Conservation (phyloP, 2,888 invertebrate genomes). For the Hypomecis atomaria region DNA sequence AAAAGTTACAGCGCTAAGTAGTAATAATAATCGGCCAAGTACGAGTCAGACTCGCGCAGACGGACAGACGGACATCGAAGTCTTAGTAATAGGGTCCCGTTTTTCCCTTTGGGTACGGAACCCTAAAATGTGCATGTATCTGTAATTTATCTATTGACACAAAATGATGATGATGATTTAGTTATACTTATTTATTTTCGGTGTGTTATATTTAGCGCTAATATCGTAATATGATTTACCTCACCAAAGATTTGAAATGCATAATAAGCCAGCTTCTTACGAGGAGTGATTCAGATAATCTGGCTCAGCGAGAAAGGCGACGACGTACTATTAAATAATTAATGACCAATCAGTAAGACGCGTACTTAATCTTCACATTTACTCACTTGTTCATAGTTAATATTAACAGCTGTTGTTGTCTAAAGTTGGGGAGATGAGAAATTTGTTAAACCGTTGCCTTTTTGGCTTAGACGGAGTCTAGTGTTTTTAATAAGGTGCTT, state of each 20-base stretch:
- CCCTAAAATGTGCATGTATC: too few species aligned
- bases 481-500: too few species aligned
- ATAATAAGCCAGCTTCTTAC: not conserved
- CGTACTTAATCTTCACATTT: conserved; percentile 6
- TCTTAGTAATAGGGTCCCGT: too few species aligned
- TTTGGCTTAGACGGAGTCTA: not conserved
- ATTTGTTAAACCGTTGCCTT: not conserved
- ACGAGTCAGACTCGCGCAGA: too few species aligned
- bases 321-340: conserved; percentile 7
- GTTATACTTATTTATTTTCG: too few species aligned
- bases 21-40: too few species aligned
- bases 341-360: not conserved
- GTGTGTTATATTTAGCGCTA: too few species aligned
- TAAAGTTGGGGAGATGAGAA: not conserved
- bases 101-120: too few species aligned
- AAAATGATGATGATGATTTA: too few species aligned
- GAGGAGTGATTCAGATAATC: conserved; percentile 2
- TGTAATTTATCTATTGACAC: too few species aligned
- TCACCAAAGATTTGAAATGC: not conserved
- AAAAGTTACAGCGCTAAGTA: too few species aligned
- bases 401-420: not conserved
- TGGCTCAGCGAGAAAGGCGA: not conserved
- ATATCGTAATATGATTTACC: not conserved
- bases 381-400: not conserved
- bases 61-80: too few species aligned